Conservation (phyloP, 2,888 invertebrate species). For the Amiota mariae region DNA sequence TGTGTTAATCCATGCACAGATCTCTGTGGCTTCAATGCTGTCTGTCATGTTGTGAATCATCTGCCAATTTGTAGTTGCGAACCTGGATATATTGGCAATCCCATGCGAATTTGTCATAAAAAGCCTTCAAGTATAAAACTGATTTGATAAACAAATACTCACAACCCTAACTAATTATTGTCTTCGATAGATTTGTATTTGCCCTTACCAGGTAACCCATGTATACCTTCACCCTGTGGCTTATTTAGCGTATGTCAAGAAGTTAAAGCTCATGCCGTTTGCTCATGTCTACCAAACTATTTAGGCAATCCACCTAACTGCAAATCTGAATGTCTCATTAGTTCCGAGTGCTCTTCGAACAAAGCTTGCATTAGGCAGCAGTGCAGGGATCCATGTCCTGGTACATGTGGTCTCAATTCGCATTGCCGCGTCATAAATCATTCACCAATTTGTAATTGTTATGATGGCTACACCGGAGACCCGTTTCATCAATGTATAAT, state of each 20-base stretch:
- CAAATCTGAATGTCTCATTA: slow-evolving; percentile 84
- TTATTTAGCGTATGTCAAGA: slow-evolving; percentile 75
- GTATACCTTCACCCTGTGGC: slow-evolving; percentile 75
- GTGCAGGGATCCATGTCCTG: slow-evolving; percentile 83
- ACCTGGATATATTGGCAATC: slow-evolving; percentile 85
- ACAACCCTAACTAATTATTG: background rate
- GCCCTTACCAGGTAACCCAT: slow-evolving; percentile 72
- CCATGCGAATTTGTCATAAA: slow-evolving; percentile 82
- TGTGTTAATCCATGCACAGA: slow-evolving; percentile 88
- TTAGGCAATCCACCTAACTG: slow-evolving; percentile 84
- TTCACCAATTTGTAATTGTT: slow-evolving; percentile 84
- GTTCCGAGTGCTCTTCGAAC: slow-evolving; percentile 82
- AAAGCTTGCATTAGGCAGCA: slow-evolving; percentile 84
- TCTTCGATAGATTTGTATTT: slow-evolving; percentile 63
- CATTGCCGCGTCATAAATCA: slow-evolving; percentile 84
- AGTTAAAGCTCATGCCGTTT: slow-evolving; percentile 80
- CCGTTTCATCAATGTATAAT: slow-evolving; percentile 82
- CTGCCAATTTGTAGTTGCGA: slow-evolving; percentile 85
- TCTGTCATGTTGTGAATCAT: slow-evolving; percentile 88
- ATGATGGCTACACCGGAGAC: slow-evolving; percentile 81
- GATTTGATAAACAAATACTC: background rate
- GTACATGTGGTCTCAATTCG: slow-evolving; percentile 83
- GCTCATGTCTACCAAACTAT: slow-evolving; percentile 82
- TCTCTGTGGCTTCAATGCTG: slow-evolving; percentile 87
- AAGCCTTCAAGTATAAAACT: slow-evolving; percentile 72